Evolutionary conservation across 2,113 vertebrate species (phyloP).

Genomic region (Anolis carolinensis): DNA sequence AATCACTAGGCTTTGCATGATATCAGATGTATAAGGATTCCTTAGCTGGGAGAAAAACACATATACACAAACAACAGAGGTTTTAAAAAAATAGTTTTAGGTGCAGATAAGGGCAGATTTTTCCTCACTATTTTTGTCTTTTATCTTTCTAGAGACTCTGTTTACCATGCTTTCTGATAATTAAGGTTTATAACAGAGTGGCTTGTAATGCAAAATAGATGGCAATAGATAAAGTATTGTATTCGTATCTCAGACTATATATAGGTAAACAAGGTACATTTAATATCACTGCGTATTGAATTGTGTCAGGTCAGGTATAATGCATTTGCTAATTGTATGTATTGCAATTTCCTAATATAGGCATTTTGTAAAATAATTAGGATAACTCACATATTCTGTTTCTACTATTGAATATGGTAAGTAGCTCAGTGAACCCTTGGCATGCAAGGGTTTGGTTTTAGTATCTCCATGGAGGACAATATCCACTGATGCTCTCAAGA

Average conservation of each 20-base stretch:
- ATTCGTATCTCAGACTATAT: fast-evolving
- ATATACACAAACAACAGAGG: not conserved
- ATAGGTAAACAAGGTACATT: not conserved
- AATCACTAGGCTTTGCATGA: conserved; percentile 40
- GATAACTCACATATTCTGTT: not conserved
- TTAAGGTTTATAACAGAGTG: not conserved
- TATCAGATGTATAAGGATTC: conserved; percentile 10
- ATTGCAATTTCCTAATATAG: not conserved
- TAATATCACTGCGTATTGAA: not conserved
- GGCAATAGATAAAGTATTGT: not conserved
- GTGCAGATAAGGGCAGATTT: fast-evolving
- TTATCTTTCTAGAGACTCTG: conserved; percentile 8
- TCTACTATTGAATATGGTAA: not conserved
- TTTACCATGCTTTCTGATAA: not conserved
- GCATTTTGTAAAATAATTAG: not conserved
- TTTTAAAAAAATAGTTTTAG: not conserved
- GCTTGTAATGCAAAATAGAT: not conserved
- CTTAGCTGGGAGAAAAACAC: not conserved
- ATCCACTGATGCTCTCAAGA: no score
- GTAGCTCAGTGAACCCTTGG: no score
- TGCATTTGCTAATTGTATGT: no score
- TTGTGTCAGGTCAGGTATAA: not conserved
- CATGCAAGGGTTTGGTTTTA: no score
- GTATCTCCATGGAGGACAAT: no score
- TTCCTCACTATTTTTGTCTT: not conserved